phyloP scores from a whole-genome alignment of 2,888 invertebrate genomes.

The Spodoptera littoralis region DNA sequence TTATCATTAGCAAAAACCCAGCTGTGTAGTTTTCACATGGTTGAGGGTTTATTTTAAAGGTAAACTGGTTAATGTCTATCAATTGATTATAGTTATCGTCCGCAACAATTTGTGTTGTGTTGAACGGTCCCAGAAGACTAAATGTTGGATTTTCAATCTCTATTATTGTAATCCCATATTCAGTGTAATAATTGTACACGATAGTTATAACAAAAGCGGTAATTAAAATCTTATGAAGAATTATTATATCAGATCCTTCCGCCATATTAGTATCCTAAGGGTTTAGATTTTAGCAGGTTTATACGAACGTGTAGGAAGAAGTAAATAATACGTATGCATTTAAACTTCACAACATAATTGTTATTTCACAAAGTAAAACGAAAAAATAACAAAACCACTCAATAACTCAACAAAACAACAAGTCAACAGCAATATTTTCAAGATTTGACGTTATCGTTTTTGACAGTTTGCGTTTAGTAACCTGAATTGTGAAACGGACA shows the following conservation, averaged over 20 bases:
- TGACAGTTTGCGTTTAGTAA: too few species aligned
- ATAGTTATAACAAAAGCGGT: conserved; percentile 58
- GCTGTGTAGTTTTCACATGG: conserved; percentile 82
- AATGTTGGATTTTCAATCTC: conserved; percentile 68
- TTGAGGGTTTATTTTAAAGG: conserved; percentile 89
- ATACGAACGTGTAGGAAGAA: background rate
- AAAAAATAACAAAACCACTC: too few species aligned
- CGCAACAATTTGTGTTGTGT: conserved; percentile 51
- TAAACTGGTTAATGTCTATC: conserved; percentile 90
- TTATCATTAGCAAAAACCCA: conserved; percentile 89
- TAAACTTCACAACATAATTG: too few species aligned
- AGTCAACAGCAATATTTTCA: too few species aligned
- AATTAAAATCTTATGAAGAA: conserved; percentile 64
- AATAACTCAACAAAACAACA: too few species aligned
- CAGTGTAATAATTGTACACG: conserved; percentile 62
- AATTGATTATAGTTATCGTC: conserved; percentile 74
- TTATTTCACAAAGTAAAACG: too few species aligned
- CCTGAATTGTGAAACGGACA: too few species aligned
- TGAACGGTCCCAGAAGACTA: conserved; percentile 67
- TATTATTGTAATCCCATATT: conserved; percentile 46
- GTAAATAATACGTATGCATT: background rate
- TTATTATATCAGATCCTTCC: conserved; percentile 63
- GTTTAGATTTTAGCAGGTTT: background rate
- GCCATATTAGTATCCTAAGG: conserved; percentile 50
- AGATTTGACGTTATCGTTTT: too few species aligned